A percentile compares a stretch with the other conserved stretches of the same genome.
phyloP scores from a whole-genome alignment of 2,888 invertebrate genomes.

The Hoplodrina blanda region DNA sequence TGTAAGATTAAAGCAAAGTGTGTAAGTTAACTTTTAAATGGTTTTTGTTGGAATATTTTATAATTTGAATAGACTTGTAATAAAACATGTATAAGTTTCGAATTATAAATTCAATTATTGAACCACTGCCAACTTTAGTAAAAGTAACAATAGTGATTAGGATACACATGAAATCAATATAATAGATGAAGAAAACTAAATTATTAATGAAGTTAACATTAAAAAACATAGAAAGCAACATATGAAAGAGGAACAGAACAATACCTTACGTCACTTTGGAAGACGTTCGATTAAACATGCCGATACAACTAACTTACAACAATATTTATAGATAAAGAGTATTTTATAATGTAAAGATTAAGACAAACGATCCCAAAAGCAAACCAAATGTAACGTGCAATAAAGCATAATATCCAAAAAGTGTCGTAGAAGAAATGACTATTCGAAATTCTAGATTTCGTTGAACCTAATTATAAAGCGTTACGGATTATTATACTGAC shows the following conservation, averaged over 20 bases:
- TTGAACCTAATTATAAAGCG: conserved; percentile 90
- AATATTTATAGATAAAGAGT: conserved; percentile 77
- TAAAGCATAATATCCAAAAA: conserved; percentile 81
- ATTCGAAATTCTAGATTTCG: conserved; percentile 87
- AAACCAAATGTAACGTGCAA: conserved; percentile 77
- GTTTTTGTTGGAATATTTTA: not conserved
- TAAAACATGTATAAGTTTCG: not conserved
- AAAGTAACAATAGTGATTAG: conserved; percentile 48
- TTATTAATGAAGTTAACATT: conserved; percentile 35
- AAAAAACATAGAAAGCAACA: conserved; percentile 49
- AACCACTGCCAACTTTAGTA: conserved; percentile 50
- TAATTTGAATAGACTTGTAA: not conserved
- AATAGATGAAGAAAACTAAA: conserved; percentile 42
- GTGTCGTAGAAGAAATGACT: conserved; percentile 84
- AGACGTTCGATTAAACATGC: conserved; percentile 90
- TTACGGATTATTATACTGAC: conserved; percentile 86
- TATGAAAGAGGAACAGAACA: conserved; percentile 61
- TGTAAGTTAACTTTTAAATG: not conserved
- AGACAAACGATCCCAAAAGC: conserved; percentile 67
- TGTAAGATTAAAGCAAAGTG: not conserved
- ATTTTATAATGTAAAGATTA: conserved; percentile 72
- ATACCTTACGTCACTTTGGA: conserved; percentile 89
- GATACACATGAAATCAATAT: conserved; percentile 19
- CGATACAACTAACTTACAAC: conserved; percentile 86
- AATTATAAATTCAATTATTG: not conserved